Conservation (phyloP, 2,113 vertebrate species). For the Odontophorus gujanensis region DNA sequence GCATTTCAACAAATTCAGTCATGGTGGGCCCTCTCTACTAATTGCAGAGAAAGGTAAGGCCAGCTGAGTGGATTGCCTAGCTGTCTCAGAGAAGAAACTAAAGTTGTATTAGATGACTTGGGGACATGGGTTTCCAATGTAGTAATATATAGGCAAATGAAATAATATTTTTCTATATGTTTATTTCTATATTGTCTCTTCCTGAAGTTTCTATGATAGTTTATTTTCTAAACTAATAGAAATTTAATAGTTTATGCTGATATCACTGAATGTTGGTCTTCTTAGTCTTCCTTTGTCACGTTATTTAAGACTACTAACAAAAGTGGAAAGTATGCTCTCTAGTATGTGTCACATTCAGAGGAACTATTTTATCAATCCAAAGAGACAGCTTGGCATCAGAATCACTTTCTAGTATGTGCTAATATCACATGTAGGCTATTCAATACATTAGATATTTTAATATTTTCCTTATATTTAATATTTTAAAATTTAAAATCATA, state of each 20-base stretch:
- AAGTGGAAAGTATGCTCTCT: not conserved
- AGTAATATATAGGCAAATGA: not conserved
- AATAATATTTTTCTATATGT: not conserved
- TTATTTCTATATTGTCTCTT: not conserved
- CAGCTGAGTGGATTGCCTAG: no score
- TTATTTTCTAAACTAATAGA: not conserved
- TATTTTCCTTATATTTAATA: not conserved
- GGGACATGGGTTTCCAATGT: not conserved
- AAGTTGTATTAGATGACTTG: not conserved
- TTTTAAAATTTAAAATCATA: not conserved
- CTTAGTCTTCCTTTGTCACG: not conserved
- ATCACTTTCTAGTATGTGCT: not conserved
- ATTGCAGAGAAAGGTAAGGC: not conserved
- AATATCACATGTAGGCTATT: not conserved
- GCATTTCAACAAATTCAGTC: not conserved
- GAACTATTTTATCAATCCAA: not conserved
- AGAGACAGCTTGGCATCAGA: not conserved
- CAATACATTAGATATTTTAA: not conserved
- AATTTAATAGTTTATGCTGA: fast-evolving
- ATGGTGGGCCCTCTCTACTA: fast-evolving
- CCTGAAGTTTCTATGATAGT: no score
- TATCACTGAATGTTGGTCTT: not conserved
- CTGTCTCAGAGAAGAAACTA: not conserved
- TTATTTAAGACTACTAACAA: not conserved
- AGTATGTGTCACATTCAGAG: not conserved